These are phyloP conservation scores for Apostichopus parvimensis DNA, from an alignment of 35 echinoderm and acorn worm genomes.

Conservation along the genomic window DNA sequence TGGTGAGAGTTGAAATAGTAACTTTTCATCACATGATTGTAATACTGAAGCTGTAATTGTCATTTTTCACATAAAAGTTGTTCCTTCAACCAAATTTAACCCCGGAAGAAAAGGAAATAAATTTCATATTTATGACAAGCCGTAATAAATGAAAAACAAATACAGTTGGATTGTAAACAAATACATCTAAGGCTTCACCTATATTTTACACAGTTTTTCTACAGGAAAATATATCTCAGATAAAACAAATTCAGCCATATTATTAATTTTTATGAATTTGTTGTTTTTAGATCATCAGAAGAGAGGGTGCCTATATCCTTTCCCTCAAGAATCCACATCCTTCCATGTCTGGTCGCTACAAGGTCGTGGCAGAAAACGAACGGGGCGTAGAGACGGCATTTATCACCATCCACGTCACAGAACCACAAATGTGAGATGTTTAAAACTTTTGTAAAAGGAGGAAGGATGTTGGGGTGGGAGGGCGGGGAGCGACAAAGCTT, in stretches of 20 bases:
- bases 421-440: constrained; percentile 27
- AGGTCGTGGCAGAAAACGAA: constrained; percentile 55
- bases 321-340: constrained; percentile 31
- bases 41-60: no score
- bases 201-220: no score
- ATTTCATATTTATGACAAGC: no score
- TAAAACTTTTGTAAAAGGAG: neutral
- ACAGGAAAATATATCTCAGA: neutral
- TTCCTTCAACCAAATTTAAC: no score
- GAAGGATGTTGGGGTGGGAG: neutral
- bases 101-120: no score
- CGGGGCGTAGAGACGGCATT: constrained; percentile 57
- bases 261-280: neutral
- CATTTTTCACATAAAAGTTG: no score
- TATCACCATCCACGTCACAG: constrained; percentile 64
- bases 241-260: neutral
- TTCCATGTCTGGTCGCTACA: constrained; percentile 48
- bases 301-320: constrained; percentile 43
- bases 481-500: no score
- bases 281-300: constrained; percentile 48
- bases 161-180: no score
- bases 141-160: no score
- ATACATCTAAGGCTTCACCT: no score
- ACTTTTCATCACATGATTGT: no score
- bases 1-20: no score